These are phyloP conservation scores for Harpalus rufipes DNA, from an alignment of 2,888 invertebrate genomes.

Conservation along the genomic window DNA sequence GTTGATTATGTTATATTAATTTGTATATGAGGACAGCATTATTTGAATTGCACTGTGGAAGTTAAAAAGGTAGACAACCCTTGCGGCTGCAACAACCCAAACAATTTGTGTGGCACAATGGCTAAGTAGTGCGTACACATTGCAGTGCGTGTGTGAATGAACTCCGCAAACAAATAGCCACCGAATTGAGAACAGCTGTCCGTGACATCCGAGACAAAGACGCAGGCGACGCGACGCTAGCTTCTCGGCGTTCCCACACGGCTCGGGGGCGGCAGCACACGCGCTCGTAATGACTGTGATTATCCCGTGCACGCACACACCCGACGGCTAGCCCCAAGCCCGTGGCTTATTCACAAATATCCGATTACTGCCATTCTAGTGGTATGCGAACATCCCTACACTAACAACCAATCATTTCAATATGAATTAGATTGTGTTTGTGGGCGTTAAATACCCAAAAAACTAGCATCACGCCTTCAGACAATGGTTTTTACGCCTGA, in stretches of 20 bases:
- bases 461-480: background rate
- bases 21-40: background rate
- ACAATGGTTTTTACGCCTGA: background rate
- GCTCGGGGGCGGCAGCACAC: conserved; percentile 70
- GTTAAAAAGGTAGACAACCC: background rate
- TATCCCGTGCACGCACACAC: conserved; percentile 55
- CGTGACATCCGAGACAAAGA: conserved; percentile 79
- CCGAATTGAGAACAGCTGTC: conserved; percentile 78
- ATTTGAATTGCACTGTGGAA: background rate
- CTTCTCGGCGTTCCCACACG: conserved; percentile 71
- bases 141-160: conserved; percentile 69
- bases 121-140: conserved; percentile 25
- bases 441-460: background rate
- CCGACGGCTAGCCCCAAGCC: background rate
- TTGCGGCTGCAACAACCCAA: background rate
- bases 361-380: conserved; percentile 45
- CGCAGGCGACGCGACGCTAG: conserved; percentile 76
- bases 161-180: conserved; percentile 74
- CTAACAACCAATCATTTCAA: conserved; percentile 35
- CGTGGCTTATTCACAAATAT: conserved; percentile 50
- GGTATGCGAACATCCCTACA: background rate
- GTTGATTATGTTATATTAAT: background rate
- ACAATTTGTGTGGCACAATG: conserved; percentile 14
- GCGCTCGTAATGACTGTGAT: conserved; percentile 68
- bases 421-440: background rate